A percentile compares a stretch with the other conserved stretches of the same genome.
These are phyloP conservation scores for Aspidiotus destructor DNA, from an alignment of 2,888 invertebrate species.

Conservation along the genomic window DNA sequence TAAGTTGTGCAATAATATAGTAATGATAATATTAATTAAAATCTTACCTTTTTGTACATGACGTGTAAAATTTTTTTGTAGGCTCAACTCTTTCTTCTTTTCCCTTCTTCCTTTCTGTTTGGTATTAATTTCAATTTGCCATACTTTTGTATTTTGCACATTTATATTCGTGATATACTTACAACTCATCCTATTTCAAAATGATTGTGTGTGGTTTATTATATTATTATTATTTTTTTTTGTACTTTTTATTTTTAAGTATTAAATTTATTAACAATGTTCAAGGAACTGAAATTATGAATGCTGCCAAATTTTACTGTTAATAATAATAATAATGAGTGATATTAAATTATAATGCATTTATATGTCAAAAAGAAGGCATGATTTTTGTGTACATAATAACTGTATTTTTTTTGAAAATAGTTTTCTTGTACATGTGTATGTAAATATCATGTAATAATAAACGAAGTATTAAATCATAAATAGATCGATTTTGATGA, in stretches of 20 bases:
- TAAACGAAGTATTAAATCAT: too few species aligned
- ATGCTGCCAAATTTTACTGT: conserved; percentile 28
- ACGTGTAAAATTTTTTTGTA: too few species aligned
- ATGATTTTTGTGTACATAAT: conserved; percentile 6
- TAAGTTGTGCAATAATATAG: too few species aligned
- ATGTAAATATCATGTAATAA: too few species aligned
- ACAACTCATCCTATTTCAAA: conserved; percentile 14
- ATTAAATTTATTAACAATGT: conserved; percentile 12
- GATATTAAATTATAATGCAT: conserved; percentile 32
- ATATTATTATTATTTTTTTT: conserved; percentile 6
- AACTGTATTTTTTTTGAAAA: too few species aligned
- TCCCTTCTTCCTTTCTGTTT: too few species aligned
- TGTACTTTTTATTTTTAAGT: conserved; percentile 10
- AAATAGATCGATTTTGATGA: too few species aligned
- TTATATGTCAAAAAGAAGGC: conserved; percentile 23
- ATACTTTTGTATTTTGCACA: conserved; percentile 1
- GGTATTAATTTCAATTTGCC: not conserved
- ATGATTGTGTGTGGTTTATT: conserved; percentile 18
- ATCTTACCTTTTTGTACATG: too few species aligned
- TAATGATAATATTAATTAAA: too few species aligned
- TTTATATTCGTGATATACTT: not conserved
- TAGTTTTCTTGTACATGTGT: too few species aligned
- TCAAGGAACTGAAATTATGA: conserved; percentile 13
- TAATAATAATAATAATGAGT: conserved; percentile 14
- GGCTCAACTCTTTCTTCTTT: too few species aligned